Evolutionary conservation across 2,113 vertebrate species (phyloP), one percentile per base, ranked within the genome.

Genomic region (Pelobates fuscus): DNA sequence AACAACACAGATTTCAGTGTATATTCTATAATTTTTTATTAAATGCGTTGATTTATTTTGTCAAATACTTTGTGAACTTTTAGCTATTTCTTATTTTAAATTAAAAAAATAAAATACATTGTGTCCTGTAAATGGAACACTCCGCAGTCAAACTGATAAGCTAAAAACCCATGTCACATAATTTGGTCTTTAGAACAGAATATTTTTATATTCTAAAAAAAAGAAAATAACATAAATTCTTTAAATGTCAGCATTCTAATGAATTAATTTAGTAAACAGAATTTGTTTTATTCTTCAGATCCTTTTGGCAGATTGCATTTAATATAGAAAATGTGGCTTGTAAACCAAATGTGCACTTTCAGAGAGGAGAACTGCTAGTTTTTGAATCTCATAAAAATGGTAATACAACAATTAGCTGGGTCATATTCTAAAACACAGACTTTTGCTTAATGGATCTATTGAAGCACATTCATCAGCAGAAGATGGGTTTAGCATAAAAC

Each of bases 401-500:
- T 89, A 91, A 91, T 90, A 88, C 86, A 86, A 86, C 80, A 91
- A 90, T 92, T 93, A 92, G 88, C 83, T 76, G 82, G 89, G 91
- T 95, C 90, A 86, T 89, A 80, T 91, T 91, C 88, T 84, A 90
- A 86, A 88, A 81, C 84, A 86, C 84, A 89, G 89, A 89, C 86
- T 91, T 91, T 83, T 82, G 86, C 85, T 83, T 93, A 91, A 91
- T 91, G 87, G 88, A 88, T 91, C 82, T 82, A 81, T 85, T 85
- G 91, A 88, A 83, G 84, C 86, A 84, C 82, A 85, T 92, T 94
- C 89, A 87, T 96, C 94, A 93, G 87, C 88, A 92, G 54, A 87
- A 82, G 89, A 93, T 90, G 86, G 89, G 91, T 94, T 94, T 90
- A 85, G 88, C 82, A 86, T 89, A 91, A 95, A 97, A 94, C 2